phyloP scores from a whole-genome alignment of 1,140 invertebrate species.

The Apis cerana region DNA sequence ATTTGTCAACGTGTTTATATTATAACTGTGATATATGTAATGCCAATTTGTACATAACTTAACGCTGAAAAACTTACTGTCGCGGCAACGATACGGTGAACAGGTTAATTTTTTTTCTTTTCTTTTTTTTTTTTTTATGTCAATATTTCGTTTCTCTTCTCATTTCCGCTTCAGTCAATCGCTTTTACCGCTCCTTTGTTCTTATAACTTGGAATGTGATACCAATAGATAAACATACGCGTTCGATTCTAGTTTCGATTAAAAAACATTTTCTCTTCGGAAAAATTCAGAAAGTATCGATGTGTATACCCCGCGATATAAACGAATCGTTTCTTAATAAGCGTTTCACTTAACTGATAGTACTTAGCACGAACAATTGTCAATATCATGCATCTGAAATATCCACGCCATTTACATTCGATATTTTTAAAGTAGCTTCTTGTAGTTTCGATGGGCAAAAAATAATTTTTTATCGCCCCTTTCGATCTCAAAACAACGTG shows the following conservation, averaged over 20 bases:
- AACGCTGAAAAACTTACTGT: conserved; percentile 2
- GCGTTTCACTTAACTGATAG: conserved; percentile 5
- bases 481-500: neutral
- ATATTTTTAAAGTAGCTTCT: neutral
- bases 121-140: neutral
- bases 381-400: conserved; percentile 39
- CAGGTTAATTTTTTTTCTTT: neutral
- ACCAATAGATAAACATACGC: neutral
- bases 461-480: neutral
- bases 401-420: neutral
- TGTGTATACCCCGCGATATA: neutral
- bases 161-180: conserved; percentile 11
- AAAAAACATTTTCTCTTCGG: neutral
- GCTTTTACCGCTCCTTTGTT: conserved; percentile 5
- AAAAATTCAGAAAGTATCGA: neutral
- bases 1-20: conserved; percentile 60
- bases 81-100: neutral
- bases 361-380: conserved; percentile 27
- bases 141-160: neutral
- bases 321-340: neutral
- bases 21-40: conserved; percentile 73
- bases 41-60: conserved; percentile 62
- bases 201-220: conserved; percentile 15
- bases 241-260: neutral
- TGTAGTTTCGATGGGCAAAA: neutral